A percentile compares a stretch with the other conserved stretches of the same genome.
phyloP scores from a whole-genome alignment of 1,140 invertebrate genomes.

The Zaprionus vittiger region DNA sequence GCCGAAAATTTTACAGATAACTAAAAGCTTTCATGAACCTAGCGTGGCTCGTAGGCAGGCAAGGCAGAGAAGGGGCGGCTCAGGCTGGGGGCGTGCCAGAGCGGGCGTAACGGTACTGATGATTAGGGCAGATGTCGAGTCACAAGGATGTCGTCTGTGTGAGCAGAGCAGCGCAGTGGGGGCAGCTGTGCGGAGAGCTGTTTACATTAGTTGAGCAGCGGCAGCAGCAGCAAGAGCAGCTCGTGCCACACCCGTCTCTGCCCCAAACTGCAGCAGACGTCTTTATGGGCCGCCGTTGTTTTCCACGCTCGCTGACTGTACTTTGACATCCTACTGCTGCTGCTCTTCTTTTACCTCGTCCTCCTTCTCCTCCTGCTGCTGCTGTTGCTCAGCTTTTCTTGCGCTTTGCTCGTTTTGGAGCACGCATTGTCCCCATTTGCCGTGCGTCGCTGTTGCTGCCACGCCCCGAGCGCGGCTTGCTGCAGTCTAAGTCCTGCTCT shows the following conservation, averaged over 20 bases:
- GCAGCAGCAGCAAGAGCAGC: constrained; percentile 11
- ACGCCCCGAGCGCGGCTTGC: constrained; percentile 45
- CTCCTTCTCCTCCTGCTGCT: neutral
- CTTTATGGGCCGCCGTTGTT: constrained; percentile 78
- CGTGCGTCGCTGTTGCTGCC: constrained; percentile 13
- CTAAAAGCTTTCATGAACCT: constrained; percentile 82
- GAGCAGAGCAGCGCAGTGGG: neutral
- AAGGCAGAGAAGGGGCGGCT: neutral
- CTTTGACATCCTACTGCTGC: constrained; percentile 50
- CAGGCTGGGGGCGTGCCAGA: constrained; percentile 19
- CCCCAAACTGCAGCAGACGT: constrained; percentile 69
- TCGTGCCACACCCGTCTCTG: constrained; percentile 21
- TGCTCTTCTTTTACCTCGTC: constrained; percentile 35
- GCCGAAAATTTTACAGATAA: constrained; percentile 77
- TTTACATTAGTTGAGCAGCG: constrained; percentile 21
- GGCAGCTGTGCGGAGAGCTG: neutral
- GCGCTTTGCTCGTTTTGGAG: constrained; percentile 26
- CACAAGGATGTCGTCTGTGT: constrained; percentile 53
- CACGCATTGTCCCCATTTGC: constrained; percentile 52
- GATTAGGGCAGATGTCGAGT: constrained; percentile 76
- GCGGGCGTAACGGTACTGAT: constrained; percentile 40
- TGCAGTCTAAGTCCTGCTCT: constrained; percentile 11
- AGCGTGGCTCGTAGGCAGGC: constrained; percentile 40
- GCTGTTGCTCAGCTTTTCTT: constrained; percentile 18
- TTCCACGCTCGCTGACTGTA: constrained; percentile 80